These are phyloP conservation scores for Epizoanthus stellaris DNA, from an alignment of 92 coral and sea anemone species.

Conservation along the genomic window DNA sequence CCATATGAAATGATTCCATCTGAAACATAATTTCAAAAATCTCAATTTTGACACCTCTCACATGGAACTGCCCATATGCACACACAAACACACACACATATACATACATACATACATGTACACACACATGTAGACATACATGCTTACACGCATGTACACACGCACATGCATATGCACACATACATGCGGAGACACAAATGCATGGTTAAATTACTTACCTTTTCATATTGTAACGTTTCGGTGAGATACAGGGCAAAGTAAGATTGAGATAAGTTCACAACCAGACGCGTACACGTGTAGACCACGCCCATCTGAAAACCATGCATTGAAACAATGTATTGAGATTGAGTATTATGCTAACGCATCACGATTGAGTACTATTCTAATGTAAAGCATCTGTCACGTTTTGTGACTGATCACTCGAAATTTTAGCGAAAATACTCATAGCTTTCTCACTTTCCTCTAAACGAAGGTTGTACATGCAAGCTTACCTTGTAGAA, in stretches of 20 bases:
- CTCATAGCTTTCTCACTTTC: too few species aligned
- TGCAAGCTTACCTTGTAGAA: slow-evolving; percentile 65
- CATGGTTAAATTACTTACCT: background rate
- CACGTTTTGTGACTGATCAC: too few species aligned
- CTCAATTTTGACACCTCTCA: too few species aligned
- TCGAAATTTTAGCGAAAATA: too few species aligned
- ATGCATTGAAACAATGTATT: too few species aligned
- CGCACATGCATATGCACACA: background rate
- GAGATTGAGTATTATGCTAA: too few species aligned
- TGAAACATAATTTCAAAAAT: too few species aligned
- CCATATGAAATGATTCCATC: too few species aligned
- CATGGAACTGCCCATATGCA: too few species aligned
- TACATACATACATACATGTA: background rate
- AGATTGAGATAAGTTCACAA: slow-evolving; percentile 33
- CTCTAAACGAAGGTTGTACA: too few species aligned
- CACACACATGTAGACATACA: background rate
- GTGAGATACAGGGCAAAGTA: slow-evolving; percentile 42
- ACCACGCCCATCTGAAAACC: slow-evolving; percentile 36
- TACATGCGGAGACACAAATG: background rate
- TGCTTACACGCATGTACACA: background rate
- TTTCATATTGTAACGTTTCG: slow-evolving; percentile 31
- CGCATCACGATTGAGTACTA: too few species aligned
- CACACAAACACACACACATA: background rate
- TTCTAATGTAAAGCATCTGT: too few species aligned
- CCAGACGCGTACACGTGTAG: slow-evolving; percentile 48